phyloP scores from a whole-genome alignment of 2,113 vertebrate species.

The Poeciliopsis occidentalis region DNA sequence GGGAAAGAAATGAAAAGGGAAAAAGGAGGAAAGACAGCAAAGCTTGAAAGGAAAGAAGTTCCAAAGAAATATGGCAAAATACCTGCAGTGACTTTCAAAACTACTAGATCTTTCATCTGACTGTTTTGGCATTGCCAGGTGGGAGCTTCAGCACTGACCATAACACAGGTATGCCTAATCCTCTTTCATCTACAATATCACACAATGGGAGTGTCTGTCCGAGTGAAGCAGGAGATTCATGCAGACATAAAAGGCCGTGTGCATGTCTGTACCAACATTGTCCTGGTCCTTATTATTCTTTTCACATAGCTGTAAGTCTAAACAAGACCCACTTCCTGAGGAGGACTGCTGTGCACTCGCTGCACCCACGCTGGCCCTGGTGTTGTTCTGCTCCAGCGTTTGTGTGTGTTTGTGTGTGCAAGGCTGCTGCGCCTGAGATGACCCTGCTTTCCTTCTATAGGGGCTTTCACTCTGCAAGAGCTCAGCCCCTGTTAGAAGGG shows the following conservation, averaged over 20 bases:
- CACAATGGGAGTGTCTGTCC: slow-evolving; percentile 70
- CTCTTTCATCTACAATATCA: slow-evolving; percentile 75
- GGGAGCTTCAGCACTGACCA: slow-evolving; percentile 66
- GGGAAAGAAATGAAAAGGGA: slow-evolving; percentile 20
- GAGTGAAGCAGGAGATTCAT: slow-evolving; percentile 64
- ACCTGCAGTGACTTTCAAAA: slow-evolving; percentile 71
- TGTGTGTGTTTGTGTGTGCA: slow-evolving; percentile 45
- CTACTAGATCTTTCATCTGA: slow-evolving; percentile 61
- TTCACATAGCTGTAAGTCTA: slow-evolving; percentile 78
- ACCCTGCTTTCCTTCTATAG: slow-evolving; percentile 77
- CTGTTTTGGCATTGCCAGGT: slow-evolving; percentile 66
- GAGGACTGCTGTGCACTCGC: slow-evolving; percentile 67
- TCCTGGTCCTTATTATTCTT: slow-evolving; percentile 80
- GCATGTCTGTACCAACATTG: slow-evolving; percentile 75
- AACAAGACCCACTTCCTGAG: slow-evolving; percentile 79
- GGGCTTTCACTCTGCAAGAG: slow-evolving; percentile 74
- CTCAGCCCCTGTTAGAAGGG: slow-evolving; percentile 71
- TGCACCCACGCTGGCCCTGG: slow-evolving; percentile 73
- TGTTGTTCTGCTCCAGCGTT: slow-evolving; percentile 71
- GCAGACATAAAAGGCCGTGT: slow-evolving; percentile 74
- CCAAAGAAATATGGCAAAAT: slow-evolving; percentile 64
- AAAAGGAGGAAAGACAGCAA: too few species aligned
- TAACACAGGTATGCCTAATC: slow-evolving; percentile 76
- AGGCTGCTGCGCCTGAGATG: slow-evolving; percentile 62
- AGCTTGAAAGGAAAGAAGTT: too few species aligned